Evolutionary conservation across 2,888 invertebrate genomes (phyloP).

Genomic region (Tenthredo amoena): DNA sequence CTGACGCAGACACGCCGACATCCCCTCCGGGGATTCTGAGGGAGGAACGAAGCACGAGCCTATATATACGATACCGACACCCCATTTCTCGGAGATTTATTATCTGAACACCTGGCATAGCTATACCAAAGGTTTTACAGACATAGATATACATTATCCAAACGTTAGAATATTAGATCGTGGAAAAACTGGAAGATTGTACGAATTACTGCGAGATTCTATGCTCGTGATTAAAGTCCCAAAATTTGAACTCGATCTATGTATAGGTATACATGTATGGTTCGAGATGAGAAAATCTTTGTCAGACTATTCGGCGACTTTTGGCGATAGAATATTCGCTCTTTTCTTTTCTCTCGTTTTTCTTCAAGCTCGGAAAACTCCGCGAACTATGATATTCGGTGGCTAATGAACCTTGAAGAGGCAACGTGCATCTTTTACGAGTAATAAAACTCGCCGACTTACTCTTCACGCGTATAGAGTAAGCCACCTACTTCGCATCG

Average conservation of each 20-base stretch:
- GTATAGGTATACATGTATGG: no score
- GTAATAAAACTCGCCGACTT: slow-evolving; percentile 31
- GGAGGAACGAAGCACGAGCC: slow-evolving; percentile 33
- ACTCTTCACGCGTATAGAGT: not conserved
- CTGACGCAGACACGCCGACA: not conserved
- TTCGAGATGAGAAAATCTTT: not conserved
- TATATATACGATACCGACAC: slow-evolving; percentile 60
- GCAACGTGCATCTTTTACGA: slow-evolving; percentile 24
- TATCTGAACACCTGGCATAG: slow-evolving; percentile 52
- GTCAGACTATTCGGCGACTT: not conserved
- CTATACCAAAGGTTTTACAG: not conserved
- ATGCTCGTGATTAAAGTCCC: not conserved
- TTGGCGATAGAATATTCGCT: not conserved
- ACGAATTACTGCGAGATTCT: not conserved
- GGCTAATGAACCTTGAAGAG: slow-evolving; percentile 25
- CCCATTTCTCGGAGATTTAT: slow-evolving; percentile 66
- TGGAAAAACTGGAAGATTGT: not conserved
- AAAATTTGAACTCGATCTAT: not conserved
- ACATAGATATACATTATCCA: not conserved
- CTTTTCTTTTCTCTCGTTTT: not conserved
- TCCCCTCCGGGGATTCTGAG: slow-evolving; percentile 59
- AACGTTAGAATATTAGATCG: not conserved
- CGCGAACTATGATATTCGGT: not conserved
- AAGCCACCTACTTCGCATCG: not conserved
- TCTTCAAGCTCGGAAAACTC: not conserved